Conservation (phyloP, 2,113 vertebrate species). For the Cercocebus atys region DNA sequence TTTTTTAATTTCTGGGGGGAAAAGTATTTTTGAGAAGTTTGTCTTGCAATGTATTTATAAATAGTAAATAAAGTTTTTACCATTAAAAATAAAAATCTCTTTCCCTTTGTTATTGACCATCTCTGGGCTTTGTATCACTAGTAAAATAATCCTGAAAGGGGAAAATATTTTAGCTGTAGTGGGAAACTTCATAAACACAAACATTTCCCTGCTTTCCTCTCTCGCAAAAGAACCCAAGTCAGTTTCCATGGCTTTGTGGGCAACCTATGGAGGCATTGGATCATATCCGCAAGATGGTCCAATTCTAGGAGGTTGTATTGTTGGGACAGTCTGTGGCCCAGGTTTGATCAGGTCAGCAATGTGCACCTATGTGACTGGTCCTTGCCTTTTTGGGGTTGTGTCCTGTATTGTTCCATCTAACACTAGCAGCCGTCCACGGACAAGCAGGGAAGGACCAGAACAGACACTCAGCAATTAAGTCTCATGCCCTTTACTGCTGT, state of each 20-base stretch:
- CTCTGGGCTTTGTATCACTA: not conserved
- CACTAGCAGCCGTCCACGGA: not conserved
- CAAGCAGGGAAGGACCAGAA: too few species aligned
- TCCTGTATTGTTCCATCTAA: fast-evolving
- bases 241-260: not conserved
- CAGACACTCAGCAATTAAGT: fast-evolving
- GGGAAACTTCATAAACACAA: not conserved
- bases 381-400: not conserved
- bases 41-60: slow-evolving; percentile 71
- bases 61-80: slow-evolving; percentile 69
- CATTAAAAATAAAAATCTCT: not conserved
- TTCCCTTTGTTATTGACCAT: not conserved
- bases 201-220: not conserved
- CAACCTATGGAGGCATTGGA: not conserved
- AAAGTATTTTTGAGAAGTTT: slow-evolving; percentile 72
- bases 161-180: not conserved
- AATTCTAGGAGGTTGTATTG: fast-evolving
- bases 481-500: fast-evolving
- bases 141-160: not conserved
- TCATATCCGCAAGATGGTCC: too few species aligned
- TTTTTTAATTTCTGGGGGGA: slow-evolving; percentile 41
- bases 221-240: not conserved
- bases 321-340: fast-evolving
- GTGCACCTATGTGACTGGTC: not conserved
- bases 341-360: not conserved